Conservation (phyloP, 2,888 invertebrate genomes). For the Cacoxenus indagator region DNA sequence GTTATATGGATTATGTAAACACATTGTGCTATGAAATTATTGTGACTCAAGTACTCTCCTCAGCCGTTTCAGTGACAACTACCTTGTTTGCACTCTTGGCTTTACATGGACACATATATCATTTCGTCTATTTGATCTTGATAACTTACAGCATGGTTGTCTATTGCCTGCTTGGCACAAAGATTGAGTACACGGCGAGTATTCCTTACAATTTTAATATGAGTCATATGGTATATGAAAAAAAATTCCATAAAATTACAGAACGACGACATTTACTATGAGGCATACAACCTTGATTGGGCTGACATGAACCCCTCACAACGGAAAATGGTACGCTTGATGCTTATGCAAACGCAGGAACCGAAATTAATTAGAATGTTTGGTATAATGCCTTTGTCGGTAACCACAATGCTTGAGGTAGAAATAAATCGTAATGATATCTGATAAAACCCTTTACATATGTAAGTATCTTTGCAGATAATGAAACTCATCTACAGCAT, state of each 20-base stretch:
- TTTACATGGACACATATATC: conserved; percentile 33
- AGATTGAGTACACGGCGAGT: conserved; percentile 31
- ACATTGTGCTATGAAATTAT: neutral
- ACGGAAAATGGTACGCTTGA: conserved; percentile 33
- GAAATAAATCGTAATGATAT: neutral
- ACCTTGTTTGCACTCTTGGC: conserved; percentile 31
- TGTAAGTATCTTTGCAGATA: conserved; percentile 42
- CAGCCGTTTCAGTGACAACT: conserved; percentile 8
- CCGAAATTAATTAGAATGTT: conserved; percentile 34
- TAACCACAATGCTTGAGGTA: conserved; percentile 44
- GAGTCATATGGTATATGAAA: conserved; percentile 5
- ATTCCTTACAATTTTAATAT: neutral
- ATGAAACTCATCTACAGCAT: conserved; percentile 59
- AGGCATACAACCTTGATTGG: conserved; percentile 35
- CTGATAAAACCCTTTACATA: neutral
- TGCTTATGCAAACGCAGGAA: conserved; percentile 41
- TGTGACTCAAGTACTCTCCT: conserved; percentile 32
- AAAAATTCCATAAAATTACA: no score
- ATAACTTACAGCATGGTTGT: conserved; percentile 29
- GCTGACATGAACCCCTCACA: conserved; percentile 26
- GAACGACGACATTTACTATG: conserved; percentile 16
- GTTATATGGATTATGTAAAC: conserved; percentile 1
- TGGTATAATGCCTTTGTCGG: conserved; percentile 39
- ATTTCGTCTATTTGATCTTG: conserved; percentile 24
- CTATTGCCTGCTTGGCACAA: conserved; percentile 36